These are phyloP conservation scores for Bombus sibiricus DNA, from an alignment of 1,140 invertebrate genomes.

Conservation along the genomic window DNA sequence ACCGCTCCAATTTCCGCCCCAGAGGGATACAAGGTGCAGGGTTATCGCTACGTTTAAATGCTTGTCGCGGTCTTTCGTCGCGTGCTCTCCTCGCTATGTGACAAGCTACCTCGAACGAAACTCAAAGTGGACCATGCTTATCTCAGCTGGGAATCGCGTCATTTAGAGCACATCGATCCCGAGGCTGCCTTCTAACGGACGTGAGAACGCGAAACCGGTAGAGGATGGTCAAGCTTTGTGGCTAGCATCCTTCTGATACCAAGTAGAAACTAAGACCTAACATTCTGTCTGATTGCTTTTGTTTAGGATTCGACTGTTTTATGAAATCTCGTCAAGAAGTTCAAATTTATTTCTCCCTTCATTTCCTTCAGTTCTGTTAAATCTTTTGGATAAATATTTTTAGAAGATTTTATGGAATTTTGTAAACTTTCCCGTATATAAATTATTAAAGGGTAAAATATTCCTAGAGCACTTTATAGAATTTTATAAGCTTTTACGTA, in stretches of 20 bases:
- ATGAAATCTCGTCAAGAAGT: neutral
- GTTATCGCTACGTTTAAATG: constrained; percentile 69
- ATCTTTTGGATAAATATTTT: neutral
- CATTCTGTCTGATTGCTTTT: neutral
- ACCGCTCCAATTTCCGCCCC: constrained; percentile 66
- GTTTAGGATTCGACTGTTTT: neutral
- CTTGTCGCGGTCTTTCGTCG: constrained; percentile 48
- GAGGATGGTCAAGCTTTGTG: neutral
- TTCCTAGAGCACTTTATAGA: neutral
- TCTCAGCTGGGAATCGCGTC: constrained; percentile 67
- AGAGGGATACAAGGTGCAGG: constrained; percentile 31
- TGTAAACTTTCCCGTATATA: neutral
- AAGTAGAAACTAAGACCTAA: constrained; percentile 7
- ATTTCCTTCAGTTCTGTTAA: too few species aligned
- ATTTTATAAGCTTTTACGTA: neutral
- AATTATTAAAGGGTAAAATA: neutral
- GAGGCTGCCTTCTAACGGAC: constrained; percentile 8
- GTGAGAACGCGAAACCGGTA: neutral
- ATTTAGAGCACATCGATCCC: constrained; percentile 69
- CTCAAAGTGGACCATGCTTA: constrained; percentile 60
- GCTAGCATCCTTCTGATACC: constrained; percentile 18
- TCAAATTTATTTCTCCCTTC: neutral
- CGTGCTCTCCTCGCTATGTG: constrained; percentile 53
- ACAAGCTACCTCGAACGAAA: constrained; percentile 49
- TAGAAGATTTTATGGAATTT: neutral